Percentiles rank a stretch among this genome's conserved stretches.
phyloP scores from a whole-genome alignment of 2,797 vertebrate genomes.

The Tinamus major region DNA sequence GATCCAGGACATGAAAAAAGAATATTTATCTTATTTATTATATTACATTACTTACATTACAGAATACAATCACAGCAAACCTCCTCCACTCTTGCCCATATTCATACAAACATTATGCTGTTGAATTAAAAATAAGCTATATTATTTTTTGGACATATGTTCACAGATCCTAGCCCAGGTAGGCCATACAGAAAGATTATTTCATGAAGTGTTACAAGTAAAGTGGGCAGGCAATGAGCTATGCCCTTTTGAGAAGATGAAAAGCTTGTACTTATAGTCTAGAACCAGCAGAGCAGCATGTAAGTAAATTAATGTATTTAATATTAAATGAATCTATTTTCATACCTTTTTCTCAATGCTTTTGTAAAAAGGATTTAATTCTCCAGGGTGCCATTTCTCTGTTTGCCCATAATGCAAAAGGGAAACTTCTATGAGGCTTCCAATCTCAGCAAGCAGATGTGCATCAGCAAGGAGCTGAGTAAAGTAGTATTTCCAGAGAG shows the following conservation, averaged over 20 bases:
- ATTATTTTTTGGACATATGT: neutral
- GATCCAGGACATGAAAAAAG: neutral
- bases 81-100: neutral
- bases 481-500: constrained; percentile 39
- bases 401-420: constrained; percentile 24
- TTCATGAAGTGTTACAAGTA: neutral
- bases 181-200: neutral
- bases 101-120: neutral
- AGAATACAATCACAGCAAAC: neutral
- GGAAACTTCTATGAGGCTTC: neutral
- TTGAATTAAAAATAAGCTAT: neutral
- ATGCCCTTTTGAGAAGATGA: neutral
- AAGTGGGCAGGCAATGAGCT: neutral
- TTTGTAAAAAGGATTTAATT: constrained; percentile 15
- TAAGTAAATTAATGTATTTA: neutral
- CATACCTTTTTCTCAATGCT: constrained; percentile 2
- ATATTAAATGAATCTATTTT: constrained; percentile 17
- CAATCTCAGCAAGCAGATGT: neutral
- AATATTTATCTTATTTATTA: too few relatives aligned
- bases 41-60: neutral
- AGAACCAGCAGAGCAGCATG: neutral
- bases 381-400: constrained; percentile 33
- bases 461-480: neutral
- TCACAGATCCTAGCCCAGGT: neutral
- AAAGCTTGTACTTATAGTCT: neutral